These are phyloP conservation scores for Ochlodes sylvanus DNA, from an alignment of 2,888 invertebrate genomes.

Conservation along the genomic window DNA sequence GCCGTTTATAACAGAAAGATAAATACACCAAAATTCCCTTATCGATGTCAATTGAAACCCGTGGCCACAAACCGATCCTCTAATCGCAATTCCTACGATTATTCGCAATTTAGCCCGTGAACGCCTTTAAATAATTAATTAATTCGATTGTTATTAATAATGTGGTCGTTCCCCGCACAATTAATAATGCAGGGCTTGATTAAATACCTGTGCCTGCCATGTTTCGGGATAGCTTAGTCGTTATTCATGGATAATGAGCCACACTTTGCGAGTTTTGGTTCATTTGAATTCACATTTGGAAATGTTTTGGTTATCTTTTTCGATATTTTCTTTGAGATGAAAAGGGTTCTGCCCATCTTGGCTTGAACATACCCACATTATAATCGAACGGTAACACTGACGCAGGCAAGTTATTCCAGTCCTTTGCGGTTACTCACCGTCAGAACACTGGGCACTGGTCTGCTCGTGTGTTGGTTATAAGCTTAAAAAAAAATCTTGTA, in stretches of 20 bases:
- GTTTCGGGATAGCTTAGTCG: constrained; percentile 11
- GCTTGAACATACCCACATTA: too few species aligned
- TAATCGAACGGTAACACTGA: too few species aligned
- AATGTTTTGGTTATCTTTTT: too few species aligned
- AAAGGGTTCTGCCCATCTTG: too few species aligned
- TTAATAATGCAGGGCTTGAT: constrained; percentile 15
- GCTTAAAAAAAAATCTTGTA: too few species aligned
- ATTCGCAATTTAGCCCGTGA: constrained; percentile 8
- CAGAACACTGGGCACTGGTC: too few species aligned
- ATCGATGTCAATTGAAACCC: background rate
- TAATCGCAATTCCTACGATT: constrained; percentile 13
- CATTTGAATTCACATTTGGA: background rate
- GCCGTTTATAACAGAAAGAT: too few species aligned
- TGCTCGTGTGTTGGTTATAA: too few species aligned
- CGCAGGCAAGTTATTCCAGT: too few species aligned
- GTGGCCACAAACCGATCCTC: constrained; percentile 1
- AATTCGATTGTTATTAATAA: constrained; percentile 21
- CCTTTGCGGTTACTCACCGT: too few species aligned
- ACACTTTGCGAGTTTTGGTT: constrained; percentile 5
- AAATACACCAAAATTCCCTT: background rate
- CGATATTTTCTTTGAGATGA: too few species aligned
- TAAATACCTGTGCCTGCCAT: constrained; percentile 15
- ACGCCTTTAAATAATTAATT: constrained; percentile 18
- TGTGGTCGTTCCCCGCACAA: constrained; percentile 13
- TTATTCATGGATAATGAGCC: constrained; percentile 11